Conservation (phyloP, 2,113 vertebrate genomes). For the Microtus pennsylvanicus region DNA sequence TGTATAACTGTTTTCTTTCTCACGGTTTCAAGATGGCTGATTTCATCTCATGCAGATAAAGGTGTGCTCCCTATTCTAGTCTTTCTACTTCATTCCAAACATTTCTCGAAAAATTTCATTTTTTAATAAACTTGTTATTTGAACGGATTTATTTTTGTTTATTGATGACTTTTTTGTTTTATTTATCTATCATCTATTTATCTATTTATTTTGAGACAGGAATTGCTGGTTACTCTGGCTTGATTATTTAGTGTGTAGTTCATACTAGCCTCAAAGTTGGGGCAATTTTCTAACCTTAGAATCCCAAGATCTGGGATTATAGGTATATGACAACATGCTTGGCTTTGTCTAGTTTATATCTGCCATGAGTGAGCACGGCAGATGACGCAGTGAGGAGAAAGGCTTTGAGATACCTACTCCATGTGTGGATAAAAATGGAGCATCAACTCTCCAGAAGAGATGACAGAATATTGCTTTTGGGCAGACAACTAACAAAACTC, state of each 20-base stretch:
- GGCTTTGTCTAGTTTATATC: not conserved
- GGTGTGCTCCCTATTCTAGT: not conserved
- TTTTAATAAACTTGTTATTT: not conserved
- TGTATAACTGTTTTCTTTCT: not conserved
- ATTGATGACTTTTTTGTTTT: not conserved
- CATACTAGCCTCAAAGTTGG: not conserved
- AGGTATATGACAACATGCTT: not conserved
- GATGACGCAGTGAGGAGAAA: not conserved
- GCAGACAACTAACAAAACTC: not conserved
- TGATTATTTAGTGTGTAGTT: not conserved
- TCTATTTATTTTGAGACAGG: not conserved
- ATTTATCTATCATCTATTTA: not conserved
- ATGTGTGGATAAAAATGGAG: not conserved
- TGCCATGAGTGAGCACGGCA: not conserved
- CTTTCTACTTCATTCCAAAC: not conserved
- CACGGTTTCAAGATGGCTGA: not conserved
- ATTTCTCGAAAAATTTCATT: not conserved
- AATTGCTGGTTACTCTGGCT: not conserved
- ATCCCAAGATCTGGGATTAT: not conserved
- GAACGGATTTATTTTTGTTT: not conserved
- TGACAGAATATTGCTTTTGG: not conserved
- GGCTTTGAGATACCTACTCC: fast-evolving
- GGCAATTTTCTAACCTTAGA: not conserved
- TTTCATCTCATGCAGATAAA: not conserved
- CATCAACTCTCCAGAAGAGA: not conserved